phyloP scores from a whole-genome alignment of 2,888 invertebrate genomes.

The Myathropa florea region DNA sequence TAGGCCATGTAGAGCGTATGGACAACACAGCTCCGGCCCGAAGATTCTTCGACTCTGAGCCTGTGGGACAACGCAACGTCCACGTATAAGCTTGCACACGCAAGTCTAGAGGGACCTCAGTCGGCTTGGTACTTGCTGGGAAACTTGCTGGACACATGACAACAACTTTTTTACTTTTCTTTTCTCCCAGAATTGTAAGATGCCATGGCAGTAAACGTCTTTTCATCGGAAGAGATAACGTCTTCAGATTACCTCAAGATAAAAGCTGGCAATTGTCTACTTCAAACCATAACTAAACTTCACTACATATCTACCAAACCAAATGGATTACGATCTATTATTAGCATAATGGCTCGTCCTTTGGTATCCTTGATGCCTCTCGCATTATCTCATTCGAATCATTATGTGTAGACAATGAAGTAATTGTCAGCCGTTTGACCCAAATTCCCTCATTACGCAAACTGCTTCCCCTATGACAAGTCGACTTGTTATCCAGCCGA shows the following conservation, averaged over 20 bases:
- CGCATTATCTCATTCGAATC: slow-evolving; percentile 19
- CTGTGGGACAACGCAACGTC: too few species aligned
- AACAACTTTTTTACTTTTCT: too few species aligned
- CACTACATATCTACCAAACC: neutral
- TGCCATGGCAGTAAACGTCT: too few species aligned
- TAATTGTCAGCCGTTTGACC: slow-evolving; percentile 26
- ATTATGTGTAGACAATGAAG: slow-evolving; percentile 8
- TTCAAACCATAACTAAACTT: neutral
- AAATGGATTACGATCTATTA: neutral
- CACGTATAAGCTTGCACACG: too few species aligned
- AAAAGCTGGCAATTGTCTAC: neutral
- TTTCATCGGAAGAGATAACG: too few species aligned
- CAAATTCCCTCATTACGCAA: slow-evolving; percentile 33
- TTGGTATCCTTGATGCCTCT: neutral
- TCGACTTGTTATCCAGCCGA: neutral
- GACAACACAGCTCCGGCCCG: too few species aligned
- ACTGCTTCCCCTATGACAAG: slow-evolving; percentile 1
- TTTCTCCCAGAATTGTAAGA: too few species aligned
- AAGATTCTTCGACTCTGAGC: too few species aligned
- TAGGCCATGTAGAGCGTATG: too few species aligned
- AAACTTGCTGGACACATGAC: too few species aligned
- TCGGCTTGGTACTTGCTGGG: too few species aligned
- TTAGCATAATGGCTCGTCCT: neutral
- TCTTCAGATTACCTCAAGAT: neutral
- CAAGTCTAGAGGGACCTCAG: too few species aligned